Base-by-base conservation (phyloP, 2,797 vertebrate genomes). In the Falco berigora region DNA sequence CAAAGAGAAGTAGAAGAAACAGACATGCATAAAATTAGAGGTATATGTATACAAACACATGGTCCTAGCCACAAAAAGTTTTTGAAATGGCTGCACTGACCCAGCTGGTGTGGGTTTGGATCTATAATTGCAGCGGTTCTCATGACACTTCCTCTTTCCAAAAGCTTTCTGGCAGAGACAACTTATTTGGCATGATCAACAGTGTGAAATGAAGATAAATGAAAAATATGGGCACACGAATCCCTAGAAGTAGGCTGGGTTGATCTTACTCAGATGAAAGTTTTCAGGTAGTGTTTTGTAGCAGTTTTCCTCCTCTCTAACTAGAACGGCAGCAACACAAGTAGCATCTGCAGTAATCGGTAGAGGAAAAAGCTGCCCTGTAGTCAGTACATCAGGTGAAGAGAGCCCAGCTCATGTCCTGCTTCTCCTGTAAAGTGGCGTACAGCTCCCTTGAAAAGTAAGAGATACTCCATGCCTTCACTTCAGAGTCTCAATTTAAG, bases 141-240 rank as follows among this genome's bases (percentile, higher is more conserved):
- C 94, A 92, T 89, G 90, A 95, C 49, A 50, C 56, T 77, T 93
- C 34, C 74, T 94, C 80, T 93, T 95, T 96, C 96, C 95, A 95
- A 94, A 87, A 90, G 63, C 71, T 79, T 95, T 93, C 83, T 95
- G 96, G 92, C 95, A 94, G 38, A 86, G 67, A 58, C 74, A 89
- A 71, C 42, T 67, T 90, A 73, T 27, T 71, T 95, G 93, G 88
- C 88, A 78, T 25, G 67, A 93, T 47, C 0, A 28, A 40, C 44
- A 56, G 67, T 92, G 67, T 91, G 75, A 95, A 95, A 95, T 94
- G 77, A 95, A 96, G 96, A 93, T 90, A 95, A 95, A 82, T 85
- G 80, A 92, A 91, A 77, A 93, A 78, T 80, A 69, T 36, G 36
- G 68, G 42, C 30, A 28, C 63, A 50, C 18, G 46, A 90, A 90